Base-by-base conservation (phyloP, 2,888 invertebrate species). In the Nemurella pictetii region DNA sequence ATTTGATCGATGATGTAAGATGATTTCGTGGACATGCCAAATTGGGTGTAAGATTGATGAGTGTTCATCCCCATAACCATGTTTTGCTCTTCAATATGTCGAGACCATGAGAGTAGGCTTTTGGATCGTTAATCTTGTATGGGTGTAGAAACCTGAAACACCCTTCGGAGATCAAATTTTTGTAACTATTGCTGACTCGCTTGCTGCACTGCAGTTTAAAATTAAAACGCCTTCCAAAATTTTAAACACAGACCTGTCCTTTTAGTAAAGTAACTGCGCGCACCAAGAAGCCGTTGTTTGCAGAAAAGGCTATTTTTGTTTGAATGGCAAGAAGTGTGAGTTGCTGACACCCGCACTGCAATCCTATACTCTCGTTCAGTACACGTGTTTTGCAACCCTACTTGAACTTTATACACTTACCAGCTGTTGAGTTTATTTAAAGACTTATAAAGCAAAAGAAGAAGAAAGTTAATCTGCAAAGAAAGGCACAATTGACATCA, bases 21-120 rank as follows among this genome's bases (percentile, higher is more conserved):
- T 55, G 55, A 55, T 55, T 15, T 55, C 55, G 20, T 55, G 20
- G 55, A 55, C 12, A 55, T 55, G 55, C 55, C 55, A 55, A 55
- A 55, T 12, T 20, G 55, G 55, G 75, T 26, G 26, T 26, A 75
- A 75, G 75, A 75, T 75, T 75, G 28, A 75, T 75, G 75, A 75
- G 3, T 75, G 75, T 28, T 75, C 75, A 75, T 75, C 75, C 75
- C 75, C 75, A 75, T 27, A 25, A 75, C 55, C 75, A 75, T 75
- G 75, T 75, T 75, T 55, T 75, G 75, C 75, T 27, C 75, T 75
- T 28, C 75, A 75, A 28, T 28, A 27, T 75, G 27, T 75, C 28
- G 75, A 75, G 75, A 75, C 27, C 75, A 75, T 28, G 75, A 75
- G 12, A 75, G 55, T 4, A 75, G 25, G 2, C 26, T 27, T 27